A percentile compares a stretch with the other conserved stretches of the same genome.
These are phyloP conservation scores for Anseranas semipalmata DNA, from an alignment of 2,113 vertebrate species.

Conservation along the genomic window DNA sequence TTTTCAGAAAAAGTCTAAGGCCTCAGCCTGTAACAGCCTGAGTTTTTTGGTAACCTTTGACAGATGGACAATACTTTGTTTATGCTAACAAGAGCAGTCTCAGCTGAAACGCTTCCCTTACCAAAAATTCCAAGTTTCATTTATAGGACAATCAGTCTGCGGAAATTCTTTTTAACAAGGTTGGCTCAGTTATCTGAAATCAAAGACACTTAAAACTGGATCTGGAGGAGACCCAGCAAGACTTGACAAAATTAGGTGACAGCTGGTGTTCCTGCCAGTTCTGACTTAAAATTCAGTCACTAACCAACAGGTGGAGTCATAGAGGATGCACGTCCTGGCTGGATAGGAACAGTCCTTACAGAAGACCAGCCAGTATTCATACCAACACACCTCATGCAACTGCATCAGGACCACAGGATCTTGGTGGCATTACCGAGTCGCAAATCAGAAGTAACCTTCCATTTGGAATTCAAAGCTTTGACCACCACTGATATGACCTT, in stretches of 20 bases:
- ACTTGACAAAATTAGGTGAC: neutral
- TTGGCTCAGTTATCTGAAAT: neutral
- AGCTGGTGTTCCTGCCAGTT: neutral
- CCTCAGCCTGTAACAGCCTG: neutral
- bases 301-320: rapidly evolving
- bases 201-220: neutral
- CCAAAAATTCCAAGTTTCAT: neutral
- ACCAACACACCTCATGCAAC: neutral
- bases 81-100: neutral
- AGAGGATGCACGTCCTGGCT: neutral
- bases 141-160: neutral
- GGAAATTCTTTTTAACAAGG: neutral
- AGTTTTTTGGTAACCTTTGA: neutral
- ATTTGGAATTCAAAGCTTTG: neutral
- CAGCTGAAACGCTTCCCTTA: neutral
- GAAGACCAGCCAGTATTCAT: neutral
- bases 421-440: rapidly evolving
- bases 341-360: neutral
- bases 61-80: neutral
- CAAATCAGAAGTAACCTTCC: neutral
- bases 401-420: neutral
- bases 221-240: neutral
- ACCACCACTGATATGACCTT: neutral
- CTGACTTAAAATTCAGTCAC: neutral
- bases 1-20: neutral